Percentiles rank a stretch among this genome's conserved stretches.
Evolutionary conservation across 1,140 invertebrate species (phyloP).

Genomic region (Zaprionus inermis): DNA sequence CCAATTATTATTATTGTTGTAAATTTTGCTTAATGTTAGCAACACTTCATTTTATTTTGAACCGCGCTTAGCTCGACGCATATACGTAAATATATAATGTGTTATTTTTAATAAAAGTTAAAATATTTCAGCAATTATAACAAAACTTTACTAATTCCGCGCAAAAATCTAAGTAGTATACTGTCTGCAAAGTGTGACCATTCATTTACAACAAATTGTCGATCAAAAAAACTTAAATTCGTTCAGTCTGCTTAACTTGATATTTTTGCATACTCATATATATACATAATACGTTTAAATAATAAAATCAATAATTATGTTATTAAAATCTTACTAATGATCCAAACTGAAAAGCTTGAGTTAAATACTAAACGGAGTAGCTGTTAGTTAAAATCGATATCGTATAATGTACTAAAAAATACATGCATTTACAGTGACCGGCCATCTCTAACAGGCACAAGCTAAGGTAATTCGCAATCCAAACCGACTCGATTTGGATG

Average conservation of each 20-base stretch:
- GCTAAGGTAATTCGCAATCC: background rate
- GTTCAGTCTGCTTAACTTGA: background rate
- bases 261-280: background rate
- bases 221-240: too few species aligned
- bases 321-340: background rate
- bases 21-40: too few species aligned
- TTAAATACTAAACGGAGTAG: background rate
- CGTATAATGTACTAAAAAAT: slow-evolving; percentile 11
- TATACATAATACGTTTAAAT: background rate
- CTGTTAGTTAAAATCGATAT: background rate
- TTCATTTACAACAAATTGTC: background rate
- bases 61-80: too few species aligned
- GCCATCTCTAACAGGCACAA: background rate
- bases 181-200: slow-evolving; percentile 1
- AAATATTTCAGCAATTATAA: background rate
- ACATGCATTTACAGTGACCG: background rate
- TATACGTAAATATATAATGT: background rate
- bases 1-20: too few species aligned
- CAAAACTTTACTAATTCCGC: background rate
- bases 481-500: slow-evolving; percentile 4
- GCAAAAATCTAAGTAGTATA: background rate
- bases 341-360: background rate
- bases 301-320: background rate
- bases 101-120: background rate
- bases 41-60: background rate